phyloP scores from a whole-genome alignment of 2,797 vertebrate genomes.

The Danio aesculapii region DNA sequence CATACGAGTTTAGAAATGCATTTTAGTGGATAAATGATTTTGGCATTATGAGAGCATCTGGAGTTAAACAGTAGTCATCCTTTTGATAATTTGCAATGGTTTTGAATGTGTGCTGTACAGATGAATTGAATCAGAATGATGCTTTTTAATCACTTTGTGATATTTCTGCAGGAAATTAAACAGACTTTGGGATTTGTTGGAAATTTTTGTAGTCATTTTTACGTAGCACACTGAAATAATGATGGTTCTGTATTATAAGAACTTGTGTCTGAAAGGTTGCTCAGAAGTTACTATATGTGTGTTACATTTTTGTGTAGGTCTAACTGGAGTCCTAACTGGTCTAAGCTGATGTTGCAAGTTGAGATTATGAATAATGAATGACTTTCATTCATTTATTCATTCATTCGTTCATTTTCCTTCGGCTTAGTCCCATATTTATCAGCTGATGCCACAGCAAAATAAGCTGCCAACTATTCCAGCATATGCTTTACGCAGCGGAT shows the following conservation, averaged over 20 bases:
- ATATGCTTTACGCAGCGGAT: too few species aligned
- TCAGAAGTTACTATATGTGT: neutral
- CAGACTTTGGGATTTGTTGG: slow-evolving; percentile 16
- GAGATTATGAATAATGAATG: too few species aligned
- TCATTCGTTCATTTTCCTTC: too few species aligned
- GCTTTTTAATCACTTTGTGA: slow-evolving; percentile 1
- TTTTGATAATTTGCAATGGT: neutral
- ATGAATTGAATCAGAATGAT: neutral
- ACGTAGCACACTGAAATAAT: neutral
- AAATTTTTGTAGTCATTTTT: neutral
- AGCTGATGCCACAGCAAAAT: too few species aligned
- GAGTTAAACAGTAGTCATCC: neutral
- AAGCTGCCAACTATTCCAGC: too few species aligned
- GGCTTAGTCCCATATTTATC: too few species aligned
- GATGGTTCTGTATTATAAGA: neutral
- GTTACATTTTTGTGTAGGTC: neutral
- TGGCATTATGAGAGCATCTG: neutral
- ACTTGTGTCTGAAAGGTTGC: neutral
- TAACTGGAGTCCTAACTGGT: too few species aligned
- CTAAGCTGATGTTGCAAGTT: too few species aligned
- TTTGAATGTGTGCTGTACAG: neutral
- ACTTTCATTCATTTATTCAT: too few species aligned
- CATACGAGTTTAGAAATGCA: neutral
- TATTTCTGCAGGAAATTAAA: slow-evolving; percentile 19
- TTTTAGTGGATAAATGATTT: neutral